Evolutionary conservation across 2,888 invertebrate species (phyloP).

Genomic region (Epinotia demarniana): DNA sequence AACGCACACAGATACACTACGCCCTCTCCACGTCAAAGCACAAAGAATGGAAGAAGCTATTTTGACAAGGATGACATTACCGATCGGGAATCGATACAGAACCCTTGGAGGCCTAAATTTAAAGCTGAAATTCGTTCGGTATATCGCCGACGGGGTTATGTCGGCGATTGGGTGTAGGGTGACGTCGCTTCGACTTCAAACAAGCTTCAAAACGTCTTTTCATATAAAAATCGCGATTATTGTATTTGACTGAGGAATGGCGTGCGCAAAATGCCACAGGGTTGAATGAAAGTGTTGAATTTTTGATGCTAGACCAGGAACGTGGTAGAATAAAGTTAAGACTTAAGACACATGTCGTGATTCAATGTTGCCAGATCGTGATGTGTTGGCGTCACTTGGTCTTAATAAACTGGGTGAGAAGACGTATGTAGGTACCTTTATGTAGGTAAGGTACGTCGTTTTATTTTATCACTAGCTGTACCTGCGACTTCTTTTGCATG

Average conservation of each 20-base stretch:
- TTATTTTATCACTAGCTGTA: slow-evolving; percentile 28
- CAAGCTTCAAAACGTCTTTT: slow-evolving; percentile 42
- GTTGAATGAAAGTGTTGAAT: slow-evolving; percentile 24
- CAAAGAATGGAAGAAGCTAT: slow-evolving; percentile 61
- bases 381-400: slow-evolving; percentile 18
- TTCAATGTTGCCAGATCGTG: too few relatives aligned
- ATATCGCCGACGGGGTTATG: background rate
- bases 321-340: slow-evolving; percentile 1
- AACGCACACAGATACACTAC: slow-evolving; percentile 51
- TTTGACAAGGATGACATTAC: slow-evolving; percentile 59
- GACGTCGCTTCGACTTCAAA: slow-evolving; percentile 43
- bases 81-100: slow-evolving; percentile 52
- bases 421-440: background rate
- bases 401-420: slow-evolving; percentile 32
- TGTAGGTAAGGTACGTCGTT: slow-evolving; percentile 3
- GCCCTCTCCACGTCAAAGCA: slow-evolving; percentile 54
- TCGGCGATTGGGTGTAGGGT: slow-evolving; percentile 20
- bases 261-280: slow-evolving; percentile 23
- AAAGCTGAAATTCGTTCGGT: slow-evolving; percentile 44
- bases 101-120: slow-evolving; percentile 47
- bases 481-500: too few relatives aligned
- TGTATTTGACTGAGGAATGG: slow-evolving; percentile 38
- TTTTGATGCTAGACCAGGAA: slow-evolving; percentile 14
- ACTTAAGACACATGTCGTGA: background rate
- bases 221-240: slow-evolving; percentile 45